phyloP scores from a whole-genome alignment of 2,797 vertebrate species.

The Tiaroga cobitis region DNA sequence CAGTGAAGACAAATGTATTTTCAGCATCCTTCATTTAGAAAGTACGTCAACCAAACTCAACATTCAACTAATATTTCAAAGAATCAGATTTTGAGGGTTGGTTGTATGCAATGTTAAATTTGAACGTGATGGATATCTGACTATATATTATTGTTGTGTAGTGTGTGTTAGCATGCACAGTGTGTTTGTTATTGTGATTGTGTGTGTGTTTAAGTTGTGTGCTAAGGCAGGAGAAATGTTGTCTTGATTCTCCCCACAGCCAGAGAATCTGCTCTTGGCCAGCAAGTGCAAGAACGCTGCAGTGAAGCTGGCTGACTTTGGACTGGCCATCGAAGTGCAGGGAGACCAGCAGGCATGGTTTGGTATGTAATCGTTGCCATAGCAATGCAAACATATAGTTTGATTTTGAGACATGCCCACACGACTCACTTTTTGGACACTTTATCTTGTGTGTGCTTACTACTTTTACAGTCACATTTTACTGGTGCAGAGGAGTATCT shows the following conservation, averaged over 20 bases:
- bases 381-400: neutral
- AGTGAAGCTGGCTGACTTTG: slow-evolving; percentile 96
- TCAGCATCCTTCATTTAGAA: slow-evolving; percentile 46
- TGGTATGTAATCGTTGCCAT: slow-evolving; percentile 77
- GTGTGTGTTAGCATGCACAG: slow-evolving; percentile 42
- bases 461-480: neutral
- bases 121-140: neutral
- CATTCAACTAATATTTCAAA: neutral
- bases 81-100: neutral
- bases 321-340: slow-evolving; percentile 95
- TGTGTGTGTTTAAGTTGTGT: slow-evolving; percentile 25
- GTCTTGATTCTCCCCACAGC: slow-evolving; percentile 72
- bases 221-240: slow-evolving; percentile 30
- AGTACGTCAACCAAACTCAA: neutral
- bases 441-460: neutral
- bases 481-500: slow-evolving; percentile 24
- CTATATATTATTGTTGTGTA: slow-evolving; percentile 21
- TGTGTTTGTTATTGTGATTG: slow-evolving; percentile 18
- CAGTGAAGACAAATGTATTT: slow-evolving; percentile 39
- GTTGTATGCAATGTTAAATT: neutral
- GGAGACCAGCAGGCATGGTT: slow-evolving; percentile 99
- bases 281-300: slow-evolving; percentile 98
- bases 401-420: neutral
- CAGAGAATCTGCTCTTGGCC: slow-evolving; percentile 96
- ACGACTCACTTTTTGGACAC: neutral